Conservation (phyloP, 2,888 invertebrate genomes). For the Trissolcus brochymenae region DNA sequence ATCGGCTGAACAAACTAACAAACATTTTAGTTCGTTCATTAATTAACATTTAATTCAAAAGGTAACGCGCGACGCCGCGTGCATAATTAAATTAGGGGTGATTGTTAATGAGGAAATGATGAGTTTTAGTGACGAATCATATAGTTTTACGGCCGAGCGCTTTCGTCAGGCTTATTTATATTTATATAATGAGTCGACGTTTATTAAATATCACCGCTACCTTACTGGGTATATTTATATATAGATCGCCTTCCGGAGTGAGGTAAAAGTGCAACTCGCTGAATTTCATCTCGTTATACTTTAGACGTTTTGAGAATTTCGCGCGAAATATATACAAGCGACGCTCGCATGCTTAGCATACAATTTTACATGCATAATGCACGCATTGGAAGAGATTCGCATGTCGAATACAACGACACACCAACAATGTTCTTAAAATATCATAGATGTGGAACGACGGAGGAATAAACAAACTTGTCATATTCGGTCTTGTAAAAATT, state of each 20-base stretch:
- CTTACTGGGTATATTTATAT: constrained; percentile 29
- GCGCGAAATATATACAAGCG: constrained; percentile 12
- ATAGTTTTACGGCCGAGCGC: neutral
- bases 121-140: constrained; percentile 28
- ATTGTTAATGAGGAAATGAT: constrained; percentile 22
- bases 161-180: constrained; percentile 16
- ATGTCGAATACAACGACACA: constrained; percentile 1
- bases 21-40: neutral
- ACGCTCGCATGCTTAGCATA: constrained; percentile 22
- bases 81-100: neutral
- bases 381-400: constrained; percentile 4
- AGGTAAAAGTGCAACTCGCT: constrained; percentile 40
- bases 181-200: neutral
- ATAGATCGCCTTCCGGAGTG: constrained; percentile 40
- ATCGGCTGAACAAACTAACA: constrained; percentile 2
- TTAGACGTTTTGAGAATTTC: constrained; percentile 38
- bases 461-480: too few relatives aligned
- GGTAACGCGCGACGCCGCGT: neutral
- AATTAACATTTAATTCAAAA: constrained; percentile 6
- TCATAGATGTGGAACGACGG: neutral
- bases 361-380: constrained; percentile 31
- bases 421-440: constrained; percentile 1
- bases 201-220: constrained; percentile 13
- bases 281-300: constrained; percentile 38
- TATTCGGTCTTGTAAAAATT: neutral